Evolutionary conservation across 2,113 vertebrate genomes (phyloP).

Genomic region (Rhizomys pruinosus): DNA sequence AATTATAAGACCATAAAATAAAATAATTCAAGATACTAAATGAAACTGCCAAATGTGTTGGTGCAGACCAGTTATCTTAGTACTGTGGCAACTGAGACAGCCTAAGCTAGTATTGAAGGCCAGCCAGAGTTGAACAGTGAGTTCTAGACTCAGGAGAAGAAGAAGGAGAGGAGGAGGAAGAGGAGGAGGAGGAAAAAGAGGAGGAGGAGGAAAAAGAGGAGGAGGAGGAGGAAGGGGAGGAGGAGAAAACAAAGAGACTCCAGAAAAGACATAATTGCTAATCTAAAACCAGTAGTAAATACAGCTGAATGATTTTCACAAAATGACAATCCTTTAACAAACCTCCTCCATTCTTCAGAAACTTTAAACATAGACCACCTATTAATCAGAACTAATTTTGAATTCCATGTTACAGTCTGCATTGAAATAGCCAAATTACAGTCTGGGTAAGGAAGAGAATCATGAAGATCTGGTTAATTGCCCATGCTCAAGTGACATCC

Average conservation of each 20-base stretch:
- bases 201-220: not conserved
- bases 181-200: too few species aligned
- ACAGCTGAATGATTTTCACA: not conserved
- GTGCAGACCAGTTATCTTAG: too few species aligned
- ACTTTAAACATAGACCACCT: not conserved
- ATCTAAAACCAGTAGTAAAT: not conserved
- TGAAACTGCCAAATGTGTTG: too few species aligned
- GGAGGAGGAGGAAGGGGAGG: too few species aligned
- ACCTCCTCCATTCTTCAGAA: accelerated
- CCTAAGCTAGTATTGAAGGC: accelerated
- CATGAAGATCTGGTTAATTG: not conserved
- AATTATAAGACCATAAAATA: not conserved
- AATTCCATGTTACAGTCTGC: not conserved
- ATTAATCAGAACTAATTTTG: not conserved
- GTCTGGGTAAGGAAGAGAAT: too few species aligned
- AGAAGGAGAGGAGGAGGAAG: too few species aligned
- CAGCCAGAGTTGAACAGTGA: not conserved
- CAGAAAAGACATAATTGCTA: not conserved
- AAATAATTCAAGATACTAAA: not conserved
- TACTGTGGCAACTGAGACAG: too few species aligned
- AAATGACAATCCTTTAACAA: not conserved
- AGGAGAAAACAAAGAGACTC: not conserved
- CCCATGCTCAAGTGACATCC: not conserved
- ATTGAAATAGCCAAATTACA: not conserved
- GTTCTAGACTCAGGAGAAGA: too few species aligned